A percentile compares a stretch with the other conserved stretches of the same genome.
Conservation (phyloP, 2,888 invertebrate genomes). For the Holacanthella duospinosa region DNA sequence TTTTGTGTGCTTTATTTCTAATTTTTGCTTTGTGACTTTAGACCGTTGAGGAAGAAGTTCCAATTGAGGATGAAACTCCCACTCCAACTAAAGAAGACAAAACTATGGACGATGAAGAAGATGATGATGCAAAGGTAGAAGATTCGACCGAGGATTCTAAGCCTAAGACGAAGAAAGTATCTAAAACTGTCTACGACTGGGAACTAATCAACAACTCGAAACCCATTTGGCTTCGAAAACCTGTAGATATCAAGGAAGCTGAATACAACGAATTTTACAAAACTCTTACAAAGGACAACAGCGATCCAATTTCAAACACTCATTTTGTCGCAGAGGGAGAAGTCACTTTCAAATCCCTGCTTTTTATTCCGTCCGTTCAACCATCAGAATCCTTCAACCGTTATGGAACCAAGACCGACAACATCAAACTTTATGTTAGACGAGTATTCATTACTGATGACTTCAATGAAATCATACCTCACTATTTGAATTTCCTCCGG, state of each 20-base stretch:
- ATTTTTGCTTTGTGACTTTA: constrained; percentile 37
- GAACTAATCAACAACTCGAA: constrained; percentile 83
- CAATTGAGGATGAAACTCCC: constrained; percentile 47
- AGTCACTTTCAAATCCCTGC: constrained; percentile 92
- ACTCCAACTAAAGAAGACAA: constrained; percentile 50
- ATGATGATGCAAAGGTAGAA: constrained; percentile 53
- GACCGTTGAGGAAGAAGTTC: constrained; percentile 65
- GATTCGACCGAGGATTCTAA: constrained; percentile 56
- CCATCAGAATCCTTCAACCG: constrained; percentile 89
- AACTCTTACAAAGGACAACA: constrained; percentile 77
- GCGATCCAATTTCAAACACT: constrained; percentile 71
- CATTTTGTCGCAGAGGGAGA: constrained; percentile 99
- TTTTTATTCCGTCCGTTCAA: constrained; percentile 83
- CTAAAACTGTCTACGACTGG: constrained; percentile 98
- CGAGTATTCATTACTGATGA: constrained; percentile 99
- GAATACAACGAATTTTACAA: constrained; percentile 96
- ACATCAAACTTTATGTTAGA: constrained; percentile 93
- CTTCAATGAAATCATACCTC: constrained; percentile 99
- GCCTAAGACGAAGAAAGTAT: constrained; percentile 74
- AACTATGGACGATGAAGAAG: constrained; percentile 41
- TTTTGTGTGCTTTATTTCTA: background rate
- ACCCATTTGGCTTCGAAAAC: constrained; percentile 96
- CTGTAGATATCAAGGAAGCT: constrained; percentile 66
- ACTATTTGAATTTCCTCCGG: constrained; percentile 85
- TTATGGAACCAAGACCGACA: constrained; percentile 87